Evolutionary conservation across 2,888 invertebrate species (phyloP), one percentile per base, ranked within the genome.

Genomic region (Heteropelma amictum): DNA sequence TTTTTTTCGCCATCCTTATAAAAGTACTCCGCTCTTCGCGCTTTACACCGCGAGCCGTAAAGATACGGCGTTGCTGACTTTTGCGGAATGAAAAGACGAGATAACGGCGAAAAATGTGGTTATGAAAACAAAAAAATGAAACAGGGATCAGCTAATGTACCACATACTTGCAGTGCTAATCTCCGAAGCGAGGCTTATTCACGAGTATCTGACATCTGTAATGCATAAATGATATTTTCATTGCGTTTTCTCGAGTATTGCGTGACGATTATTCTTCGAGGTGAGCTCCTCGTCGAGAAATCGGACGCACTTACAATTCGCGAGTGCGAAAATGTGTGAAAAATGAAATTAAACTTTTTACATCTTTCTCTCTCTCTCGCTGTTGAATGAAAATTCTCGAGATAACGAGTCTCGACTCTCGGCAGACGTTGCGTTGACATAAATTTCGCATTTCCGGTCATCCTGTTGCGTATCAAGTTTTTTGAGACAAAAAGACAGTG

Each of bases 171-270:
- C 56, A 60, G 30, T 61, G 60, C 65, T 64, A 70, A 74, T 74
- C 64, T 70, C 38, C 45, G 42, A 56, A 70, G 63, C 60, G 60
- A 19, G 33, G 54, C 14, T 65, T 60, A 30, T 60, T 65, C 65
- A 74, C n/a, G n/a, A 74, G 74, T 74, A 70, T 64, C 45, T 61
- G 65, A 73, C 69, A 73, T 51, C 73, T 58, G 63, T 68, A 63
- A 68, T 63, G 58, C 56, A 69, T 73, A 63, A 69, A 69, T 63
- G 54, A 54, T 56, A 45, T 61, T 54, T 38, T 64, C 60, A 54
- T 69, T 69, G 47, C 33, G 33, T 63, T 49, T 56, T 63, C 12
- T 21, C 38, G 17, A 23, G 26, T 14, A 30, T 53, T 35, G 7
- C 45, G 19, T 42, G 21, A 42, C 38, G 33, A 47, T 51, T 38